phyloP scores from a whole-genome alignment of 2,797 vertebrate genomes.

The Notolepis coatsorum region DNA sequence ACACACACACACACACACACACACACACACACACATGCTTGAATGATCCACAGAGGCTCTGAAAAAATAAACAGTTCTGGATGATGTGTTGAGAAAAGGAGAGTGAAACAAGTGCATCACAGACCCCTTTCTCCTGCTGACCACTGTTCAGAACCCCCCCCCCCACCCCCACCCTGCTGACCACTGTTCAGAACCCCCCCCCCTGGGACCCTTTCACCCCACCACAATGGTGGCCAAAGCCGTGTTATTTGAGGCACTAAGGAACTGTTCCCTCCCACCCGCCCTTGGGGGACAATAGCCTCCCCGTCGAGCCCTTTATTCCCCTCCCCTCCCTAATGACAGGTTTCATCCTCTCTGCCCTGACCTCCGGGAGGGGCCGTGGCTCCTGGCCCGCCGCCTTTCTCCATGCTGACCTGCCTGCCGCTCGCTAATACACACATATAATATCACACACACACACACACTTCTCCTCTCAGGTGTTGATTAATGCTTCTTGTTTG shows the following conservation, averaged over 20 bases:
- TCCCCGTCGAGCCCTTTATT: slow-evolving; percentile 79
- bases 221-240: slow-evolving; percentile 79
- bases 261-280: slow-evolving; percentile 78
- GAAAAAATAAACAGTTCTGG: slow-evolving; percentile 68
- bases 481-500: background rate
- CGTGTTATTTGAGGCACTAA: slow-evolving; percentile 85
- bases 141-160: slow-evolving; percentile 71
- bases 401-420: slow-evolving; percentile 66
- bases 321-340: slow-evolving; percentile 85
- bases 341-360: slow-evolving; percentile 85
- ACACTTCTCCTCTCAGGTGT: background rate
- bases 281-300: slow-evolving; percentile 78
- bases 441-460: slow-evolving; percentile 30
- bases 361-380: slow-evolving; percentile 70
- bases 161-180: slow-evolving; percentile 62
- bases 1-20: background rate
- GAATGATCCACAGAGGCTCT: slow-evolving; percentile 40
- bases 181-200: slow-evolving; percentile 41
- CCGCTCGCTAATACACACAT: slow-evolving; percentile 55
- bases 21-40: slow-evolving; percentile 4
- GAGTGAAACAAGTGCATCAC: slow-evolving; percentile 74
- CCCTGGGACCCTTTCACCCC: slow-evolving; percentile 75
- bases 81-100: slow-evolving; percentile 80
- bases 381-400: slow-evolving; percentile 68
- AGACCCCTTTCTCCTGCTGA: slow-evolving; percentile 75